Evolutionary conservation across 1,140 invertebrate genomes (phyloP).

Genomic region (Drosophila paulistorum): DNA sequence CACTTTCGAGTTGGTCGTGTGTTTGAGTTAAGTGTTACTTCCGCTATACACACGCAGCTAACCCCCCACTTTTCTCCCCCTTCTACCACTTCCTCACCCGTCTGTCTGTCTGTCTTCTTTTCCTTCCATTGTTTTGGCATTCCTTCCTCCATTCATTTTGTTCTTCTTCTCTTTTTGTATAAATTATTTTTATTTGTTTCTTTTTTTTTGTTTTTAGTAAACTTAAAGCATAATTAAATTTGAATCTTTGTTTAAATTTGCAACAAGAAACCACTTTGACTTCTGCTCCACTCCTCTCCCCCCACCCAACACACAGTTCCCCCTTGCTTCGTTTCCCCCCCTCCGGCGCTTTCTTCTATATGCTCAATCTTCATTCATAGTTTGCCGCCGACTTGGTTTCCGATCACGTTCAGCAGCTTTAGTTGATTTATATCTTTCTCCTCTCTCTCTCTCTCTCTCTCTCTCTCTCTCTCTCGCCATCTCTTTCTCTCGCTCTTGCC

Average conservation of each 20-base stretch:
- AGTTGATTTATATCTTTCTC: slow-evolving; percentile 69
- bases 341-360: slow-evolving; percentile 6
- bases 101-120: not conserved
- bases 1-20: slow-evolving; percentile 23
- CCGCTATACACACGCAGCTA: slow-evolving; percentile 59
- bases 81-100: slow-evolving; percentile 16
- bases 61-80: not conserved
- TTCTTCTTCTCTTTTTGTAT: not conserved
- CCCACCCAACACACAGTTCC: not conserved
- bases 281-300: not conserved
- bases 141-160: not conserved
- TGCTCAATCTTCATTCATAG: slow-evolving; percentile 39
- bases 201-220: not conserved
- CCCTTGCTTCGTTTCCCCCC: not conserved
- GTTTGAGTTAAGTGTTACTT: slow-evolving; percentile 75
- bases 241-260: slow-evolving; percentile 3
- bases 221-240: slow-evolving; percentile 9
- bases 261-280: not conserved
- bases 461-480: slow-evolving; percentile 14
- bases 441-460: slow-evolving; percentile 18
- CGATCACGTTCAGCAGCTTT: slow-evolving; percentile 70
- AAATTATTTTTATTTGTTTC: not conserved
- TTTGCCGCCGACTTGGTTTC: slow-evolving; percentile 39
- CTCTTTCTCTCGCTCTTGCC: too few species aligned
- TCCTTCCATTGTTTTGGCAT: not conserved